Conservation (phyloP, 2,797 vertebrate genomes). For the Malurus splendens region DNA sequence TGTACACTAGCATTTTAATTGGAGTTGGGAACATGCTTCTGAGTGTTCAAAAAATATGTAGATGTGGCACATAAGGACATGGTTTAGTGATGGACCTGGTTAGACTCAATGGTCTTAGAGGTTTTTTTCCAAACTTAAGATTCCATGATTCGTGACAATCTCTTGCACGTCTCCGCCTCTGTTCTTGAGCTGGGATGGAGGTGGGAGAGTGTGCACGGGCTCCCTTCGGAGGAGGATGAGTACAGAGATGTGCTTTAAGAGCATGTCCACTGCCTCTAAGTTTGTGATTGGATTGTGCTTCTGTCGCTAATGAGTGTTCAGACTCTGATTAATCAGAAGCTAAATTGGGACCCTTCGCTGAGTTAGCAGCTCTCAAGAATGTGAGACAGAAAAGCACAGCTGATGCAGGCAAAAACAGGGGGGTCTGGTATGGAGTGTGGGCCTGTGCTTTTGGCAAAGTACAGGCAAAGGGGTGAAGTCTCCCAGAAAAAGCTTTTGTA, state of each 20-base stretch:
- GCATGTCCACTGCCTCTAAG: accelerated
- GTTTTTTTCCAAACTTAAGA: not conserved
- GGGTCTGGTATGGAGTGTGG: accelerated
- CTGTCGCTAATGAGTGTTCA: not conserved
- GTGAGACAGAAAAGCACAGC: not conserved
- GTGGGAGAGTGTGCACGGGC: not conserved
- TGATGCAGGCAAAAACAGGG: not conserved
- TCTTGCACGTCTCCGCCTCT: not conserved
- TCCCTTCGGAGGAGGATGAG: accelerated
- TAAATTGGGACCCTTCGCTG: not conserved
- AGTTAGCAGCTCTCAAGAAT: not conserved
- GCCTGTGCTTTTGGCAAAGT: not conserved
- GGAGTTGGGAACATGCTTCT: not conserved
- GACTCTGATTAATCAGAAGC: not conserved
- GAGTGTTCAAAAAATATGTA: not conserved
- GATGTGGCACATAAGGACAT: not conserved
- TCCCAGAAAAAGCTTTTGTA: not conserved
- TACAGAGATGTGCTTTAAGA: not conserved
- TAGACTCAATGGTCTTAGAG: not conserved
- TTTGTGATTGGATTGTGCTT: not conserved
- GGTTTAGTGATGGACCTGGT: not conserved
- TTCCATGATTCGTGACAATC: not conserved
- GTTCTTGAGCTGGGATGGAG: not conserved
- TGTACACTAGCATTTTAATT: not conserved
- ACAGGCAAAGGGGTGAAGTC: not conserved